Evolutionary conservation across 2,888 invertebrate species (phyloP).

Genomic region (Lepidonotus clava): DNA sequence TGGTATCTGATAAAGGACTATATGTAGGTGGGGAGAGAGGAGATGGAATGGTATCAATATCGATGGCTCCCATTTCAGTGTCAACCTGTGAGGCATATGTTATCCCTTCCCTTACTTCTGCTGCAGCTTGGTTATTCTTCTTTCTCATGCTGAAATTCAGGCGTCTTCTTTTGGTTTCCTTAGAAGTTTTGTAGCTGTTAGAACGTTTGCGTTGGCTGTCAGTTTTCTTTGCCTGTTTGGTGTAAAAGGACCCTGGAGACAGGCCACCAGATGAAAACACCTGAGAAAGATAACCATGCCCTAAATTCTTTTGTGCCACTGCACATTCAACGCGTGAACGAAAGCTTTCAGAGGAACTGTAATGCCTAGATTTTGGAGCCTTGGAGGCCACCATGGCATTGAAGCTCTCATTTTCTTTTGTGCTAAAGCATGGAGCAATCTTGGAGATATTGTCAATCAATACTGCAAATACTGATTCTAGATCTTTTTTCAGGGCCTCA

Average conservation of each 20-base stretch:
- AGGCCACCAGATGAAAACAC: not conserved
- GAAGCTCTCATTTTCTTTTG: slow-evolving; percentile 40
- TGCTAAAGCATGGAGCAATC: slow-evolving; percentile 39
- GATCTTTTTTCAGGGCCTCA: not conserved
- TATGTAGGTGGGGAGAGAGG: not conserved
- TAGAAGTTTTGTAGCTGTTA: not conserved
- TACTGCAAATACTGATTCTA: not conserved
- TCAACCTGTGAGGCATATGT: slow-evolving; percentile 17
- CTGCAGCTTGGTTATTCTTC: not conserved
- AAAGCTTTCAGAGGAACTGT: slow-evolving; percentile 11
- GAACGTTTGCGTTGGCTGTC: not conserved
- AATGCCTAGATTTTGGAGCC: slow-evolving; percentile 34
- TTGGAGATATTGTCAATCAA: not conserved
- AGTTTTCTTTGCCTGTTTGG: not conserved
- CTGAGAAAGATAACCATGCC: not conserved
- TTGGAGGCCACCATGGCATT: slow-evolving; percentile 13
- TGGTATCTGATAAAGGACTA: not conserved
- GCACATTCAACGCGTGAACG: not conserved
- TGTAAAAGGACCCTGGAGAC: slow-evolving; percentile 20
- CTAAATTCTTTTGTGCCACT: slow-evolving; percentile 35
- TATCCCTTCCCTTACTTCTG: slow-evolving; percentile 30
- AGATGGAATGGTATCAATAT: not conserved
- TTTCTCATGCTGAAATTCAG: not conserved
- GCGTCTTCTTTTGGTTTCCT: not conserved
- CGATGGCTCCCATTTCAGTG: not conserved